Percentiles rank a stretch among this genome's conserved stretches.
Conservation (phyloP, 2,888 invertebrate species). For the Caenorhabditis parvicauda region DNA sequence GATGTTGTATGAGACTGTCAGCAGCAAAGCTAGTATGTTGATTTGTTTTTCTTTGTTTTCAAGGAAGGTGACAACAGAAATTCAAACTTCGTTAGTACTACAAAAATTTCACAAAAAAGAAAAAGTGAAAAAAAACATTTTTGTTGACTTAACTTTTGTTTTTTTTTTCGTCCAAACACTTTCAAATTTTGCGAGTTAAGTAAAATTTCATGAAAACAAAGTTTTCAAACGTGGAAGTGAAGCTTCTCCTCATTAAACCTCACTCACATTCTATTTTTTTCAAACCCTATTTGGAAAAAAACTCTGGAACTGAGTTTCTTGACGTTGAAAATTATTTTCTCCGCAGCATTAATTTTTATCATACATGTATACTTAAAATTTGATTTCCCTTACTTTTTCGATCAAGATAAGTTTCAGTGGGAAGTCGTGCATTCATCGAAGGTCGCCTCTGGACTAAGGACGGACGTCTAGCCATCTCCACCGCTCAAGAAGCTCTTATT, state of each 20-base stretch:
- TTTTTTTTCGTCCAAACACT: too few relatives aligned
- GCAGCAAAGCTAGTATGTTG: slow-evolving; percentile 38
- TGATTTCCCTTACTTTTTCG: neutral
- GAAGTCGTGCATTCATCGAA: slow-evolving; percentile 44
- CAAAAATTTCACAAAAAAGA: too few relatives aligned
- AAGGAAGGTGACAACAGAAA: neutral
- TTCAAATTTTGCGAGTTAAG: too few relatives aligned
- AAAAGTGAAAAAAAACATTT: too few relatives aligned
- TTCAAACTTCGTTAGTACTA: too few relatives aligned
- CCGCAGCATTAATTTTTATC: neutral
- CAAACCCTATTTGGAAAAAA: too few relatives aligned
- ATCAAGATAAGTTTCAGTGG: slow-evolving; percentile 6
- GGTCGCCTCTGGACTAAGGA: slow-evolving; percentile 50
- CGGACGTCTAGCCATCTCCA: slow-evolving; percentile 43
- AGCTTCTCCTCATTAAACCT: too few relatives aligned
- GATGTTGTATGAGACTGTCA: slow-evolving; percentile 50
- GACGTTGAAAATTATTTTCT: slow-evolving; percentile 13
- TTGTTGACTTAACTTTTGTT: too few relatives aligned
- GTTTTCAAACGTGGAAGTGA: too few relatives aligned
- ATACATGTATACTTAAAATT: too few relatives aligned
- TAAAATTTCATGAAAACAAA: neutral
- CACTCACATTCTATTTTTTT: too few relatives aligned
- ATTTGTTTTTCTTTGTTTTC: neutral
- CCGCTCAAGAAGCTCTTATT: slow-evolving; percentile 40
- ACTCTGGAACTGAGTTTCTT: too few relatives aligned